Base-by-base conservation (phyloP, 2,797 vertebrate genomes). In the Leptodactylus fallax region DNA sequence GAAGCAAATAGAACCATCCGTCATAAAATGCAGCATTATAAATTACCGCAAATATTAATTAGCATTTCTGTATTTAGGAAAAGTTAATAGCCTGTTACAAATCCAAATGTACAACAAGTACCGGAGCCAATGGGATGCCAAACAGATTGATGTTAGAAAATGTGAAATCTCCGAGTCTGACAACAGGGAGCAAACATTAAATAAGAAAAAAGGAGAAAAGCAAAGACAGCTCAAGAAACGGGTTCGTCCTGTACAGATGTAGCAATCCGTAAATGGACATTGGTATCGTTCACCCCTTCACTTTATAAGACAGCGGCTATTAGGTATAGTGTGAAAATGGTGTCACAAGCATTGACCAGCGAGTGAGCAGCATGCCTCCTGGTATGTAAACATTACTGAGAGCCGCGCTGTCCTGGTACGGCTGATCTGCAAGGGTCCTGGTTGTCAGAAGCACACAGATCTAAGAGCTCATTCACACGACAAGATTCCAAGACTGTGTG, bases 81-180 rank as follows among this genome's bases (percentile, higher is more conserved):
- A 78, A 87, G 81, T 81, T 87, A 87, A 87, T 87, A 36, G 80
- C 10, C 53, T 87, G 86, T 87, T 67, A 87, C 58, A 47, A 56
- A 69, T 49, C 81, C 71, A 67, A 86, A 77, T 87, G 69, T 69
- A 77, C 21, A 36, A 87, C 49, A 82, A 45, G 27, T 67, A n/a
- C 21, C 21, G 23, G 63, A 67, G 49, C 71, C 80, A 47, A 67
- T 76, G 56, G 23, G 51, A 45, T 6, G 47, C 60, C 47, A 0
- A 21, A 19, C 7, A n/a, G 74, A 77, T 49, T 77, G 49, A 61
- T 36, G n/a, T 25, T 51, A 53, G 25, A 53, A 56, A 21, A 19
- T 19, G 51, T 12, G 19, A 80, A 80, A 45, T 14, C 56, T 27
- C 25, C 10, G 45, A 27, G 60, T 14, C 23, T 16, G 27, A 69